phyloP scores from a whole-genome alignment of 2,888 invertebrate genomes.

The Brachyptera risi region DNA sequence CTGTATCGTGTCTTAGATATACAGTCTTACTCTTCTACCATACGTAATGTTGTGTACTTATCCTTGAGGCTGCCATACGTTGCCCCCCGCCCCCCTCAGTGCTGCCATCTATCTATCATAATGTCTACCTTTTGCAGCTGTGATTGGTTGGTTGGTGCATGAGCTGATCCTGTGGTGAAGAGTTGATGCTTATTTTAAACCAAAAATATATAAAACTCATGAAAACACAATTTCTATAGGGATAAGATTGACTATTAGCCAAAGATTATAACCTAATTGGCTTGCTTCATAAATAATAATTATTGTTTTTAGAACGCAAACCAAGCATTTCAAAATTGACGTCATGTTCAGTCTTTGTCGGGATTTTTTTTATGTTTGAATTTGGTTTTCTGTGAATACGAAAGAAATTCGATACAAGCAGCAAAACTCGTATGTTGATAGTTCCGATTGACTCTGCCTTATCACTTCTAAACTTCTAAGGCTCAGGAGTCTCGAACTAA shows the following conservation, averaged over 20 bases:
- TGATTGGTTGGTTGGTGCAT: constrained; percentile 10
- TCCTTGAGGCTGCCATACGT: constrained; percentile 15
- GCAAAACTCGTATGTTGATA: no score
- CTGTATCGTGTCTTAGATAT: neutral
- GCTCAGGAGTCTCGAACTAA: no score
- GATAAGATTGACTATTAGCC: constrained; percentile 7
- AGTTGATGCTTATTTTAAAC: neutral
- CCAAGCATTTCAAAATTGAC: constrained; percentile 9
- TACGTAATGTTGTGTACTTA: constrained; percentile 16
- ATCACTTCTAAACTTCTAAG: no score
- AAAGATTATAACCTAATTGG: constrained; percentile 13
- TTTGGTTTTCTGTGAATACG: no score
- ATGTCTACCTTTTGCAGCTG: constrained; percentile 10
- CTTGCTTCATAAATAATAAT: constrained; percentile 7
- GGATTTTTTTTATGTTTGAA: no score
- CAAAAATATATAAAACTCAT: neutral
- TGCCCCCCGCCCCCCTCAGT: no score
- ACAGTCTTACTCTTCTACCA: constrained; percentile 4
- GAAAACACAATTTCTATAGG: neutral
- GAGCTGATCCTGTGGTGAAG: constrained; percentile 11
- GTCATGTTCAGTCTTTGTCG: no score
- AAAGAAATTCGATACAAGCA: no score
- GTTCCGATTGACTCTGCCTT: no score
- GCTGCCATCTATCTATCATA: constrained; percentile 8
- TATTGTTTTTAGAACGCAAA: neutral